phyloP scores from a whole-genome alignment of 1,140 invertebrate genomes.

The Laupala kohalensis region DNA sequence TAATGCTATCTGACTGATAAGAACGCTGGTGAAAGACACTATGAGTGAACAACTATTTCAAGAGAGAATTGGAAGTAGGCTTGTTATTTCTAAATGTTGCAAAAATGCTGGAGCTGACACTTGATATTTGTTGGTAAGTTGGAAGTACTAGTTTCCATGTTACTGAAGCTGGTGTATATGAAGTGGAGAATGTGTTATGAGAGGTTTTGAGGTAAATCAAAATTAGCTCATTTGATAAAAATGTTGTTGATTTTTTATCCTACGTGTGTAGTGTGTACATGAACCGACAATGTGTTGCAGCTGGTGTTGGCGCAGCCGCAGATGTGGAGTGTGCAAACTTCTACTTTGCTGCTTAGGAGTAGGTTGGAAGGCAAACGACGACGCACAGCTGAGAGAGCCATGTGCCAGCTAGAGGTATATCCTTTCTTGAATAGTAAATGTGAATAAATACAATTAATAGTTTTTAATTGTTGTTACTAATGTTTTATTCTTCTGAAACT shows the following conservation, averaged over 20 bases:
- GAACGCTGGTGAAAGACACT: too few species aligned
- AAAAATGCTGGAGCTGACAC: too few species aligned
- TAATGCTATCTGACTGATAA: too few species aligned
- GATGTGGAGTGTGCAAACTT: conserved; percentile 33
- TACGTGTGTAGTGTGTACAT: background rate
- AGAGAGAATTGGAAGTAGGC: too few species aligned
- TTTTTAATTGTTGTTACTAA: background rate
- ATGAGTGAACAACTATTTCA: too few species aligned
- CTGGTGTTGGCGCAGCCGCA: conserved; percentile 27
- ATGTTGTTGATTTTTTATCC: conserved; percentile 1
- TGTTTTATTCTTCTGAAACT: too few species aligned
- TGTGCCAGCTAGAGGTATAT: conserved; percentile 57
- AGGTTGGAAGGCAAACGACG: conserved; percentile 58
- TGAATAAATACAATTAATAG: background rate
- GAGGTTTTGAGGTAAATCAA: background rate
- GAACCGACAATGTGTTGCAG: conserved; percentile 21
- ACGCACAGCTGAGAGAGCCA: conserved; percentile 69
- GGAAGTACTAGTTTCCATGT: too few species aligned
- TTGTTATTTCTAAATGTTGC: too few species aligned
- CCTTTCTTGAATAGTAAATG: background rate
- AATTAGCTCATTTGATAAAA: background rate
- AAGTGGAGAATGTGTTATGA: background rate
- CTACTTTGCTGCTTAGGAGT: conserved; percentile 55
- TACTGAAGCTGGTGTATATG: background rate
- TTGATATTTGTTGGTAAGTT: background rate